A percentile compares a stretch with the other conserved stretches of the same genome.
phyloP scores from a whole-genome alignment of 2,797 vertebrate genomes.

The Silurus aristotelis region DNA sequence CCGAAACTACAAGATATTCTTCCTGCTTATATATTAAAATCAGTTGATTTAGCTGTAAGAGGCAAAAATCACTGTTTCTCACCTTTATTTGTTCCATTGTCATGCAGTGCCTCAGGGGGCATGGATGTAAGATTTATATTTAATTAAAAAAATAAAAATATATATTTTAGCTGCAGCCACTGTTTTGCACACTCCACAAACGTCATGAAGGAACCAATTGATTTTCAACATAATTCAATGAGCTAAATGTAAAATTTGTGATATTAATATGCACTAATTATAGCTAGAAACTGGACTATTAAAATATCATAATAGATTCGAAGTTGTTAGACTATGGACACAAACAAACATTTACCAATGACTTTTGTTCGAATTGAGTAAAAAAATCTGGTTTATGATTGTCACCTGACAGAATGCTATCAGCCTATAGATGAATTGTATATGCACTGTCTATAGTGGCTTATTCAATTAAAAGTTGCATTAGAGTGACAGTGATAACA shows the following conservation, averaged over 20 bases:
- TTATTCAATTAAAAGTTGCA: neutral
- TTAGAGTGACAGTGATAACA: neutral
- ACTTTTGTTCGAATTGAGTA: neutral
- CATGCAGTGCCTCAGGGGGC: neutral
- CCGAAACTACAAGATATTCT: neutral
- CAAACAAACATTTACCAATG: neutral
- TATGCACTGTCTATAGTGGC: neutral
- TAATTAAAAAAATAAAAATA: neutral
- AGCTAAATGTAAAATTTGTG: neutral
- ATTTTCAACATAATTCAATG: neutral
- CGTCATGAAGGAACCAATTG: neutral
- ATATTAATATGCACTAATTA: neutral
- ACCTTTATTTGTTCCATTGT: neutral
- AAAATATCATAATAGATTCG: neutral
- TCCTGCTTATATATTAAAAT: neutral
- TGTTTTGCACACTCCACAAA: neutral
- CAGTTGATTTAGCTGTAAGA: neutral
- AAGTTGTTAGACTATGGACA: neutral
- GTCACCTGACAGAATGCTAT: neutral
- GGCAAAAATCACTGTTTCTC: neutral
- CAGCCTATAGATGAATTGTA: neutral
- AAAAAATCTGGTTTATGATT: neutral
- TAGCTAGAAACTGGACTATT: neutral
- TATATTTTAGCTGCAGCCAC: neutral
- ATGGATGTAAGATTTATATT: neutral